These are phyloP conservation scores for Pseudolaguvia tuberculata DNA, from an alignment of 2,113 vertebrate species.

Conservation along the genomic window DNA sequence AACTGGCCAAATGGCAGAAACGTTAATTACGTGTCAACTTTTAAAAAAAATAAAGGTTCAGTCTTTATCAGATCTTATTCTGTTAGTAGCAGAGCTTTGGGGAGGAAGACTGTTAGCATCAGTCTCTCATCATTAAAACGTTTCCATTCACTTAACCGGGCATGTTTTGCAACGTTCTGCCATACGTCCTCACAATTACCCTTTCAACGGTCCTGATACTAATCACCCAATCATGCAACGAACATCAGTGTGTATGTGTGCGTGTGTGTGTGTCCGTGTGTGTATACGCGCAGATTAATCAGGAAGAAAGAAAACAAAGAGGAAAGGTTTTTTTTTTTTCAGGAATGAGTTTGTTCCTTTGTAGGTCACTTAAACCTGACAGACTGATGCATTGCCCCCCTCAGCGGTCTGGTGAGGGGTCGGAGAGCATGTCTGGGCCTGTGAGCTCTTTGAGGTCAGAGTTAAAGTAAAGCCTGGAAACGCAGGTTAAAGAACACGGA, in stretches of 20 bases:
- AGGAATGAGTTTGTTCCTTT: background rate
- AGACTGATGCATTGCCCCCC: constrained; percentile 3
- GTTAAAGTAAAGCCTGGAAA: constrained; percentile 27
- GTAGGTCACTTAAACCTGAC: constrained; percentile 13
- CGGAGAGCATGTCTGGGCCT: constrained; percentile 18
- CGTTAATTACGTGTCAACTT: background rate
- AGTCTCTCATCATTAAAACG: constrained; percentile 21
- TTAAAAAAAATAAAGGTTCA: constrained; percentile 18
- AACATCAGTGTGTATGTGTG: background rate
- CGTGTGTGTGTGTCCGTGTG: background rate
- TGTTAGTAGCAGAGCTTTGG: constrained; percentile 24
- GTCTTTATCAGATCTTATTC: constrained; percentile 12
- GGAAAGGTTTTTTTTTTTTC: background rate
- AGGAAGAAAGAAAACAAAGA: background rate
- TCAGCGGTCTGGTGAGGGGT: background rate
- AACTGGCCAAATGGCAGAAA: too few relatives aligned
- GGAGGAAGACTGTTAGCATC: constrained; percentile 31
- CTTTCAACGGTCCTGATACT: background rate
- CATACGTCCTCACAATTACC: background rate
- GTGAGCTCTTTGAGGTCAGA: constrained; percentile 16
- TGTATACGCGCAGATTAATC: background rate
- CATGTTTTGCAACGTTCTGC: background rate
- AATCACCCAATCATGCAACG: background rate
- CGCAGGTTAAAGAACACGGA: constrained; percentile 55
- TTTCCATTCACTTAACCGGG: constrained; percentile 17